phyloP scores from a whole-genome alignment of 2,797 vertebrate genomes.

The Acipenser oxyrinchus region DNA sequence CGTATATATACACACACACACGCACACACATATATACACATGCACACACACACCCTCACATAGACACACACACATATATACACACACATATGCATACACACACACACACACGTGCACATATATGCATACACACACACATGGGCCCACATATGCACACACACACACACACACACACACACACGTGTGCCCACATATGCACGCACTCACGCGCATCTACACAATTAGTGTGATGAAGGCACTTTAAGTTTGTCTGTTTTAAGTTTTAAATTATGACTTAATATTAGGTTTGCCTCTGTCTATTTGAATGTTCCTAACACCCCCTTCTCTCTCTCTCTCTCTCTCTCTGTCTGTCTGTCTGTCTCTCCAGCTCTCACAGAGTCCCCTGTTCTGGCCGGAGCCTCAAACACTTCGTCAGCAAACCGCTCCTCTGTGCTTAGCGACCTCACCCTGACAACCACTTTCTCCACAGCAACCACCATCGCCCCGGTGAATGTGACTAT shows the following conservation, averaged over 20 bases:
- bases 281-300: neutral
- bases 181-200: too few species aligned
- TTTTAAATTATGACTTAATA: neutral
- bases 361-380: slow-evolving; percentile 24
- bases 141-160: neutral
- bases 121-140: neutral
- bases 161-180: too few species aligned
- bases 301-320: neutral
- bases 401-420: slow-evolving; percentile 16
- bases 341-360: neutral
- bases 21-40: neutral
- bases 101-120: neutral
- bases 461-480: slow-evolving; percentile 7
- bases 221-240: neutral
- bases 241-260: neutral
- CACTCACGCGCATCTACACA: neutral
- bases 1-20: neutral
- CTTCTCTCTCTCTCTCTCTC: neutral
- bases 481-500: neutral
- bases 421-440: slow-evolving; percentile 24
- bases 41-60: neutral
- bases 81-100: neutral
- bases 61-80: neutral
- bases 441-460: slow-evolving; percentile 18
- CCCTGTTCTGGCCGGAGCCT: slow-evolving; percentile 32